Evolutionary conservation across 2,113 vertebrate species (phyloP).

Genomic region (Neomonachus schauinslandi): DNA sequence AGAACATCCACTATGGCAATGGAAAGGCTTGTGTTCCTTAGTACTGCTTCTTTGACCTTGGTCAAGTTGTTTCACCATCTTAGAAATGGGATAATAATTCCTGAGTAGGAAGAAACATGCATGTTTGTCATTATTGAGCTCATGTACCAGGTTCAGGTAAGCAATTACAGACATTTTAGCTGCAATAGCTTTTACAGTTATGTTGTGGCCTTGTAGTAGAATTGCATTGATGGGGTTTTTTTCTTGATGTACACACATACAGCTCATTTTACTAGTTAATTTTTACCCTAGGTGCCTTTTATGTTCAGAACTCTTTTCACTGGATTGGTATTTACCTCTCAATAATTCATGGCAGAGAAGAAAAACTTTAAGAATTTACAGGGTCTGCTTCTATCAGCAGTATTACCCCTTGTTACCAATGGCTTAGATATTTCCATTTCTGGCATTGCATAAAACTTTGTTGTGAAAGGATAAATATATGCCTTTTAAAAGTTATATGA

Average conservation of each 20-base stretch:
- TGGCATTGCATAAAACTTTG: neutral
- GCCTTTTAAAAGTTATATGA: neutral
- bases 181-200: neutral
- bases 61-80: neutral
- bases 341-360: constrained; percentile 57
- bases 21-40: neutral
- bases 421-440: neutral
- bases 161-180: neutral
- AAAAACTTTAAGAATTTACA: neutral
- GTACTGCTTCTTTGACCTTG: neutral
- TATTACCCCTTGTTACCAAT: fast-evolving
- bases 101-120: neutral
- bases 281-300: constrained; percentile 32
- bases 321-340: neutral
- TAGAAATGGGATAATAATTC: neutral
- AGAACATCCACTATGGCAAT: neutral
- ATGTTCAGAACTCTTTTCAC: constrained; percentile 8
- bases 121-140: neutral
- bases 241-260: neutral
- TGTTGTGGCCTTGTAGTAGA: fast-evolving
- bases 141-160: neutral
- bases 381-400: neutral
- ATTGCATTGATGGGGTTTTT: constrained; percentile 6
- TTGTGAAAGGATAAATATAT: neutral
- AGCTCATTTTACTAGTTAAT: constrained; percentile 54